These are phyloP conservation scores for Parotia lawesii DNA, from an alignment of 2,113 vertebrate genomes.

Conservation along the genomic window DNA sequence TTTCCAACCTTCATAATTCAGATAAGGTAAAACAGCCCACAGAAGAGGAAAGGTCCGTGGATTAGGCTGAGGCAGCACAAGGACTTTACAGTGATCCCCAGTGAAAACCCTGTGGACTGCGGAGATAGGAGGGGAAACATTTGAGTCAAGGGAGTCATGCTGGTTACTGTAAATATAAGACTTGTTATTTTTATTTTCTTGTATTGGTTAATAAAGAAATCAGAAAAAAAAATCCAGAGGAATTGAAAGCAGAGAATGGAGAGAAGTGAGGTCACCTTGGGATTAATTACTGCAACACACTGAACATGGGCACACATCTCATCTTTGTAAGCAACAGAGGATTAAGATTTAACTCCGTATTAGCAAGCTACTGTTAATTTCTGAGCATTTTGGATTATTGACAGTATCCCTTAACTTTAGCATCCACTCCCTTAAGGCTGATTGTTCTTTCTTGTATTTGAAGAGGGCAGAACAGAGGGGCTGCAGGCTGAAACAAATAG, in stretches of 20 bases:
- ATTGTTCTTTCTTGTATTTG: neutral
- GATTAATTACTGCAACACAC: neutral
- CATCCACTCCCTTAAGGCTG: neutral
- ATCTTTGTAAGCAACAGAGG: neutral
- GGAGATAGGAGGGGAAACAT: neutral
- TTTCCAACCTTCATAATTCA: neutral
- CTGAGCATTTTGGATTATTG: neutral
- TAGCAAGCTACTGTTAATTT: neutral
- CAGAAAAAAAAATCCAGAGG: neutral
- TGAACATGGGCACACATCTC: neutral
- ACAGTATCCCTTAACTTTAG: neutral
- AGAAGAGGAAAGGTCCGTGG: slow-evolving; percentile 63
- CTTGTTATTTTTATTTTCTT: neutral
- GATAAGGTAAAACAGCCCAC: slow-evolving; percentile 20
- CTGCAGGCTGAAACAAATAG: neutral
- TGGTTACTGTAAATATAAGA: neutral
- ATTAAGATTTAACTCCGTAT: neutral
- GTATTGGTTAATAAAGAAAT: neutral
- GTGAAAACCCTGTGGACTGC: neutral
- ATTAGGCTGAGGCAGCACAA: slow-evolving; percentile 76
- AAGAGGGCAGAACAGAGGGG: neutral
- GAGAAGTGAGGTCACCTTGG: neutral
- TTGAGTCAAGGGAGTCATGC: neutral
- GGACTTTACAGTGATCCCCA: slow-evolving; percentile 48
- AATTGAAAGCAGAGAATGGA: neutral